Evolutionary conservation across 2,797 vertebrate genomes (phyloP).

Genomic region (Triplophysa bombifrons): DNA sequence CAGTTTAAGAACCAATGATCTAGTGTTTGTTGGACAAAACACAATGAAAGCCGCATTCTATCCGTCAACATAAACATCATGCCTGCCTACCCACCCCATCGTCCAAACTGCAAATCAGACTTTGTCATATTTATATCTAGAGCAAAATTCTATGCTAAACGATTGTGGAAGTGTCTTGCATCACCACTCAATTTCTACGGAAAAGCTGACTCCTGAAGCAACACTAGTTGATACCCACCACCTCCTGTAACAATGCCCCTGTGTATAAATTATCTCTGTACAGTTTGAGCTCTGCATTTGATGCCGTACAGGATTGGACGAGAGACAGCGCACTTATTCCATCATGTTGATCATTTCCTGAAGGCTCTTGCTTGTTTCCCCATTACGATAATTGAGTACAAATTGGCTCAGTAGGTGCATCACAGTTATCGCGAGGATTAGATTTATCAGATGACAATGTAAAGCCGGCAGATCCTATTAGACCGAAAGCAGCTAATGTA

Average conservation of each 20-base stretch:
- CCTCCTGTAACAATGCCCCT: neutral
- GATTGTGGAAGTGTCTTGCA: neutral
- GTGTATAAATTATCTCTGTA: neutral
- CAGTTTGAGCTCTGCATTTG: slow-evolving; percentile 10
- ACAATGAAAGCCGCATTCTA: neutral
- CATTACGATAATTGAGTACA: slow-evolving; percentile 86
- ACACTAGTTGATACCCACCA: neutral
- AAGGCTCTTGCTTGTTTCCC: slow-evolving; percentile 79
- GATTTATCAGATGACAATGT: slow-evolving; percentile 91
- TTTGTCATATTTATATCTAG: neutral
- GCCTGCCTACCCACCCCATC: neutral
- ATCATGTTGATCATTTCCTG: slow-evolving; percentile 78
- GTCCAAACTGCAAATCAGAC: neutral
- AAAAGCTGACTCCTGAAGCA: neutral
- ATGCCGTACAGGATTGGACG: slow-evolving; percentile 25
- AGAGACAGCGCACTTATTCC: slow-evolving; percentile 69
- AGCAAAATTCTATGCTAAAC: too few relatives aligned
- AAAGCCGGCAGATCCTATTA: slow-evolving; percentile 89
- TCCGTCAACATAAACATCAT: neutral
- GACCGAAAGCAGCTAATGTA: slow-evolving; percentile 85
- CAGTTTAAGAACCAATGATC: neutral
- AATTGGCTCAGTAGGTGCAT: slow-evolving; percentile 86
- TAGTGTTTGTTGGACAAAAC: neutral
- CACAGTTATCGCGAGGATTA: slow-evolving; percentile 86
- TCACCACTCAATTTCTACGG: neutral